Evolutionary conservation across 2,113 vertebrate genomes (phyloP).

Genomic region (Xerus inauris): DNA sequence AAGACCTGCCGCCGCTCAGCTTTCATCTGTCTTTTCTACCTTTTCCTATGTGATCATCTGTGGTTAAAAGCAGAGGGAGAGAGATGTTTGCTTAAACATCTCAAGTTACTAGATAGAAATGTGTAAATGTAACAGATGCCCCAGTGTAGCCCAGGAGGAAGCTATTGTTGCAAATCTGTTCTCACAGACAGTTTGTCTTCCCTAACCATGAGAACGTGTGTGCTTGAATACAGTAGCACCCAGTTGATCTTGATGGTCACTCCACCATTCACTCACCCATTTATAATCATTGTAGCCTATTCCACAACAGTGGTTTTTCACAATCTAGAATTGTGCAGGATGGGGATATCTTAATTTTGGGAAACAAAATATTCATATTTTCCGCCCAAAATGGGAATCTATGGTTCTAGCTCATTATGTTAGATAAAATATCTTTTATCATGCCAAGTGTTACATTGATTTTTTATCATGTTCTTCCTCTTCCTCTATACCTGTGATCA

Average conservation of each 20-base stretch:
- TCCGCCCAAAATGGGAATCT: constrained; percentile 58
- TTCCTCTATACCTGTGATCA: neutral
- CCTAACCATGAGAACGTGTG: constrained; percentile 14
- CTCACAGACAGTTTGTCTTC: constrained; percentile 58
- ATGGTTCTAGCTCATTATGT: constrained; percentile 61
- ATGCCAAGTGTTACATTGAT: constrained; percentile 49
- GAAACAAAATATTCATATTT: constrained; percentile 51
- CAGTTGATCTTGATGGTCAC: neutral
- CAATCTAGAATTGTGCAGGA: constrained; percentile 29
- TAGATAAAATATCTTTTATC: constrained; percentile 65
- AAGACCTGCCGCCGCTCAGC: constrained; percentile 15
- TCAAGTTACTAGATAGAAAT: constrained; percentile 68
- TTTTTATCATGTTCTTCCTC: constrained; percentile 62
- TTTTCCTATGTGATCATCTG: constrained; percentile 50
- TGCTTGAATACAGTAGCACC: constrained; percentile 52
- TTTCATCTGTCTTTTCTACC: constrained; percentile 38
- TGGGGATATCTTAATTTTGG: constrained; percentile 53
- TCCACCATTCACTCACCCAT: neutral
- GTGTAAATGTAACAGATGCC: constrained; percentile 68
- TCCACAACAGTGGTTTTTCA: constrained; percentile 9
- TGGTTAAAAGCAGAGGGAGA: constrained; percentile 13
- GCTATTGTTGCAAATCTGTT: constrained; percentile 76
- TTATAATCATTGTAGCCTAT: constrained; percentile 9
- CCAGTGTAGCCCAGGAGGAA: constrained; percentile 57
- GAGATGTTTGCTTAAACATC: constrained; percentile 59